phyloP scores from a whole-genome alignment of 2,113 vertebrate genomes.

The Athene cunicularia region DNA sequence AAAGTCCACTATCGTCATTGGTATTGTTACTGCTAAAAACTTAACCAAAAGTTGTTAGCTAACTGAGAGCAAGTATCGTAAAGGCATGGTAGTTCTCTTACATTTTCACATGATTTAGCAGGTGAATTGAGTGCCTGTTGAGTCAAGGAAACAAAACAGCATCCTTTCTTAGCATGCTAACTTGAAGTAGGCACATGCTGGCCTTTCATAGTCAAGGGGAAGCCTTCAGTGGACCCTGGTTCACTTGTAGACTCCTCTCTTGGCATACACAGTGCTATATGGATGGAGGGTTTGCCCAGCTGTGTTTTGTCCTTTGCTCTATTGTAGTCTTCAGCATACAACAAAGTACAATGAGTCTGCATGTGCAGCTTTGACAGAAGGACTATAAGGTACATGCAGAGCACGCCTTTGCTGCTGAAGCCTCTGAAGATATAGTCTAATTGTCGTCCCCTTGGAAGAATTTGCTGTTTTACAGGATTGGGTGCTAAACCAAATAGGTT shows the following conservation, averaged over 20 bases:
- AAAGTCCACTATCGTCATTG: rapidly evolving
- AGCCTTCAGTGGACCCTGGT: neutral
- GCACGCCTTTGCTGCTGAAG: neutral
- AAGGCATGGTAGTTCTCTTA: neutral
- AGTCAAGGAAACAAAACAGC: neutral
- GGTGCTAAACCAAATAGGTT: neutral
- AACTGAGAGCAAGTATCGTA: neutral
- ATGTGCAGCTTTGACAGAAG: neutral
- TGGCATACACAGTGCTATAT: neutral
- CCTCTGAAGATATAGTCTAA: rapidly evolving
- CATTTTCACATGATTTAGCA: neutral
- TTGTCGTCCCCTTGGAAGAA: neutral
- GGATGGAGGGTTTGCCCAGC: neutral
- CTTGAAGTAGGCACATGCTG: neutral
- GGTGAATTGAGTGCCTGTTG: neutral
- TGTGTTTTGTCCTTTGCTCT: neutral
- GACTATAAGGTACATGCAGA: neutral
- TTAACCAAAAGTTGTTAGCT: neutral
- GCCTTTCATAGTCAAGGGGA: neutral
- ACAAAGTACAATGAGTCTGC: neutral
- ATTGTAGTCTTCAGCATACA: neutral
- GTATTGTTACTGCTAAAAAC: neutral
- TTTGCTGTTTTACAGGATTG: neutral
- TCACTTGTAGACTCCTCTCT: neutral
- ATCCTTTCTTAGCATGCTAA: neutral